Evolutionary conservation across 2,888 invertebrate genomes (phyloP).

Genomic region (Cataglyphis cursor): DNA sequence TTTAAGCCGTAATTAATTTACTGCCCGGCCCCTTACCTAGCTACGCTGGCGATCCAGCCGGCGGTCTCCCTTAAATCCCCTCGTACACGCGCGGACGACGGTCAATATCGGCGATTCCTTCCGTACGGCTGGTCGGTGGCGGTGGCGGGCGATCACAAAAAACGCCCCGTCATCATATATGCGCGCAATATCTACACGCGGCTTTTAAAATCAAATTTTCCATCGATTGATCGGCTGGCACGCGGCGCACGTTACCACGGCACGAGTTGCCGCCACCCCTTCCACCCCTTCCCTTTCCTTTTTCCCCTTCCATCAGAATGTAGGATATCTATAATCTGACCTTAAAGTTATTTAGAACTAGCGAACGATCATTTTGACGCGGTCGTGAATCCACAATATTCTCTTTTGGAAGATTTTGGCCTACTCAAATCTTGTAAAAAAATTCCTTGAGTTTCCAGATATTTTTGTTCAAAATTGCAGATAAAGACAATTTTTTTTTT

Average conservation of each 20-base stretch:
- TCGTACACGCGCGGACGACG: slow-evolving; percentile 15
- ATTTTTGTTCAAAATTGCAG: too few relatives aligned
- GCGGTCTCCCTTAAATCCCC: slow-evolving; percentile 72
- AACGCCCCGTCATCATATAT: slow-evolving; percentile 36
- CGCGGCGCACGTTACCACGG: background rate
- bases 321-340: background rate
- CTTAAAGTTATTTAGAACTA: background rate
- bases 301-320: too few relatives aligned
- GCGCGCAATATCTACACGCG: background rate
- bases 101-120: slow-evolving; percentile 40
- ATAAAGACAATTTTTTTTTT: too few relatives aligned
- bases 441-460: too few relatives aligned
- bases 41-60: slow-evolving; percentile 62
- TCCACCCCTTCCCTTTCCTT: background rate
- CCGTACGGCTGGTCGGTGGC: background rate
- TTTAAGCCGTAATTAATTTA: slow-evolving; percentile 86
- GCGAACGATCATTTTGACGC: too few relatives aligned
- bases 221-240: slow-evolving; percentile 6
- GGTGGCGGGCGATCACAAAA: slow-evolving; percentile 46
- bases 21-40: slow-evolving; percentile 79
- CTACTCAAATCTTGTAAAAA: too few relatives aligned
- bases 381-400: too few relatives aligned
- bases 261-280: background rate
- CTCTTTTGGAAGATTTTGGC: too few relatives aligned
- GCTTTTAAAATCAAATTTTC: slow-evolving; percentile 40